These are phyloP conservation scores for Epiperipatus broadwayi DNA, from an alignment of 2,888 invertebrate genomes.

Conservation along the genomic window DNA sequence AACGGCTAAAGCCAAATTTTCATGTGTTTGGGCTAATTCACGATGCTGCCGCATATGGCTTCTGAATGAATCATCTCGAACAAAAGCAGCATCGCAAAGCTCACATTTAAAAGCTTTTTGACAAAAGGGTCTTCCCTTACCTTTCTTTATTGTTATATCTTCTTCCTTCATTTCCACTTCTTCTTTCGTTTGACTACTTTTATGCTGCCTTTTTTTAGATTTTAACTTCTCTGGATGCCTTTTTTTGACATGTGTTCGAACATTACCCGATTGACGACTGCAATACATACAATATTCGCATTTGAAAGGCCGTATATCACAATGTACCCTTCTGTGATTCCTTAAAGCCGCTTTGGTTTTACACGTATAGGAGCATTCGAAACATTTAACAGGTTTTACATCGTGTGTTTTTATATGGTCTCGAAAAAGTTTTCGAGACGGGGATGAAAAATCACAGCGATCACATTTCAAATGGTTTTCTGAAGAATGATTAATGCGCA, in stretches of 20 bases:
- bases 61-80: slow-evolving; percentile 29
- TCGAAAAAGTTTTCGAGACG: slow-evolving; percentile 23
- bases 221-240: slow-evolving; percentile 21
- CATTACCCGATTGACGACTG: slow-evolving; percentile 22
- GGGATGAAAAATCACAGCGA: slow-evolving; percentile 24
- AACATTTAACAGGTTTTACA: slow-evolving; percentile 22
- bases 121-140: slow-evolving; percentile 19
- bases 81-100: slow-evolving; percentile 27
- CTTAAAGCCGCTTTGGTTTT: slow-evolving; percentile 20
- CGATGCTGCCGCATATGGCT: slow-evolving; percentile 29
- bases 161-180: slow-evolving; percentile 6
- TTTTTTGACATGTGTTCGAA: slow-evolving; percentile 23
- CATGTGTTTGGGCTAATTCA: slow-evolving; percentile 18
- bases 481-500: slow-evolving; percentile 24
- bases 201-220: slow-evolving; percentile 13
- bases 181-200: slow-evolving; percentile 13
- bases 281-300: slow-evolving; percentile 24
- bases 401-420: slow-evolving; percentile 23
- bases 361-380: slow-evolving; percentile 22
- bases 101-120: slow-evolving; percentile 25
- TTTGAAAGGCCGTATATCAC: slow-evolving; percentile 20
- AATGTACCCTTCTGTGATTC: slow-evolving; percentile 23
- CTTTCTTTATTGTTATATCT: slow-evolving; percentile 1
- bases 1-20: slow-evolving; percentile 21
- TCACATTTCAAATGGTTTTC: slow-evolving; percentile 22